Percentiles rank a stretch among this genome's conserved stretches.
Evolutionary conservation across 1,140 invertebrate genomes (phyloP).

Genomic region (Anadara kagoshimensis): DNA sequence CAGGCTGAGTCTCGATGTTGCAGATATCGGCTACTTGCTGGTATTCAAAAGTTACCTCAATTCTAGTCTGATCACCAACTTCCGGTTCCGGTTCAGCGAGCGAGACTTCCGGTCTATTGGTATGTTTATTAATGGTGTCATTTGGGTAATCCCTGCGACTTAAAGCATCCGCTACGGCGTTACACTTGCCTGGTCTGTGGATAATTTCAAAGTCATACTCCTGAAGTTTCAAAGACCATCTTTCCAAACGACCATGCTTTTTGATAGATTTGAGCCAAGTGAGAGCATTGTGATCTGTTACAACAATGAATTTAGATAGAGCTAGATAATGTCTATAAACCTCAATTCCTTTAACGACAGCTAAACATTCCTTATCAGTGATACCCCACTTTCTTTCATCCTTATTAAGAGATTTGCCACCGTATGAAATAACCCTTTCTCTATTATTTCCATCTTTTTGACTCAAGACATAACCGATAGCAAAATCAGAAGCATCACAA

Average conservation of each 20-base stretch:
- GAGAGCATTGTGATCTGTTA: no score
- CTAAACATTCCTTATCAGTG: constrained; percentile 19
- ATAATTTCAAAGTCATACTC: constrained; percentile 20
- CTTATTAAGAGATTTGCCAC: constrained; percentile 67
- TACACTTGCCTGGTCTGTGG: constrained; percentile 30
- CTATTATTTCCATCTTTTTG: no score
- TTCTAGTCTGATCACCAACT: no score
- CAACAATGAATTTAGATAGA: no score
- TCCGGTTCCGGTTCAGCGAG: no score
- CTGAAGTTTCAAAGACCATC: constrained; percentile 22
- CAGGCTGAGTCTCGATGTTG: no score
- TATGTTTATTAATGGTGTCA: no score
- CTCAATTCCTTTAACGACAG: constrained; percentile 35
- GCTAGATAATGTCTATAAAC: constrained; percentile 2
- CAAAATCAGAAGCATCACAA: no score
- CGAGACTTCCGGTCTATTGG: no score
- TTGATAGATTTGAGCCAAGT: constrained; percentile 34
- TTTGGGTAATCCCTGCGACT: constrained; percentile 13
- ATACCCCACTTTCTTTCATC: constrained; percentile 72
- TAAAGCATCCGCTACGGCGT: constrained; percentile 29
- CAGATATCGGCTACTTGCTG: no score
- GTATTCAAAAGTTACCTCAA: no score
- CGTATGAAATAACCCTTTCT: constrained; percentile 74
- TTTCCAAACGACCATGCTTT: constrained; percentile 14
- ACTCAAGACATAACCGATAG: no score